Base-by-base conservation (phyloP, 2,888 invertebrate species). In the Tetragnatha montana region DNA sequence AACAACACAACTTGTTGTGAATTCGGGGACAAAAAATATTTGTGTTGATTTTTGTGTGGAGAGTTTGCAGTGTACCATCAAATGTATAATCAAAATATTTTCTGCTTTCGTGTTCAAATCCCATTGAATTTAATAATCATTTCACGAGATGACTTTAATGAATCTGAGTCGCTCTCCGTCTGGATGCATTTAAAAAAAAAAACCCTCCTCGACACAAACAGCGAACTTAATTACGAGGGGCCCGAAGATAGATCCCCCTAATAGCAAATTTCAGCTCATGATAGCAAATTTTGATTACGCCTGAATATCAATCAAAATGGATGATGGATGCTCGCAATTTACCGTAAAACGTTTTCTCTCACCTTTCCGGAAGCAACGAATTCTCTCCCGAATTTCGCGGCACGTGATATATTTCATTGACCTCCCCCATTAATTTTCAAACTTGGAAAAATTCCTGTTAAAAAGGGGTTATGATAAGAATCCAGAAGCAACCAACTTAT, bases 401-500 rank as follows among this genome's bases (percentile, higher is more conserved):
- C 82, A 85, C 69, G 74, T 78, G 70, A 70, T 69, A 85, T 85
- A 78, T 85, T 85, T 85, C 85, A 85, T 71, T 85, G 85, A 85
- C 85, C 83, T 75, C 83, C 75, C n/a, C 69, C 69, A 78, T 69
- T 78, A 70, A 49, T 68, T 69, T 76, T 47, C 47, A 73, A 81
- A 81, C 51, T 76, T 70, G 17, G 60, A 78, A 69, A 85, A 85
- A 85, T 22, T 74, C 51, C 68, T 81, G 70, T 85, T 81, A 81
- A 87, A 69, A 76, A 76, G 49, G 74, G 85, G 49, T 75, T 89
- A 81, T 85, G 89, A 89, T 89, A 89, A 85, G 85, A 76, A 89
- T 89, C 89, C 85, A 80, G 69, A 60, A 81, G 47, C 84, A 49
- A 85, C 81, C 89, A 81, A 89, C 89, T 89, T 89, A 89, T 89